Evolutionary conservation across 2,797 vertebrate genomes (phyloP), one percentile per base, ranked within the genome.

Genomic region (Potorous gilbertii): DNA sequence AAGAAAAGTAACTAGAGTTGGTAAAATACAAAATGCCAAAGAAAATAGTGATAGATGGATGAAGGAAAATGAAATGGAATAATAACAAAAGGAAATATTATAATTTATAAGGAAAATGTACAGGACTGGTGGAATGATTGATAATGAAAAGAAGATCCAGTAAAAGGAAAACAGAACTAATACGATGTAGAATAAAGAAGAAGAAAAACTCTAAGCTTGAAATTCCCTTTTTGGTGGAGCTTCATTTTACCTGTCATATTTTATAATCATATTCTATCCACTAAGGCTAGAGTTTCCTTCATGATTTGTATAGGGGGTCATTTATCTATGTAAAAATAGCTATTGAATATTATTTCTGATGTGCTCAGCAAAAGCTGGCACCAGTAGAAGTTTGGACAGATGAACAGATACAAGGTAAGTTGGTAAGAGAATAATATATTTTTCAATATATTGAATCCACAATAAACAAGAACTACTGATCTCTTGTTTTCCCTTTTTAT

Each of bases 1-100:
- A 28, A 16, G 92, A n/a, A 90, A 95, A 95, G 54, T 89, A 81
- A 81, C 6, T 56, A 92, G 91, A 56, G 0, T 18, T n/a, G 56
- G n/a, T 52, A 5, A 92, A 93, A 94, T 56, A 62, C 1, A 40
- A 1, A 87, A 93, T 46, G 14, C 0, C 18, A 97, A 91, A 12
- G 95, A 74, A 62, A 55, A 93, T 6, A 94, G 90, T 91, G 54
- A 57, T 27, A 93, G 1, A 52, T 89, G 6, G 95, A 50, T 94
- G 16, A 89, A 50, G 92, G 8, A 89, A 95, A 95, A 93, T 0
- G 4, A 5, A 34, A 59, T 90, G 3, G 29, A 28, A 91, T 46
- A 56, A 54, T 29, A 87, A 27, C 0, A 54, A 46, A 56, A 10
- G 34, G 4, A 21, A 56, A 81, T 52, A 8, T 55, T 74, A 74